These are phyloP conservation scores for Ceratina japonica DNA, from an alignment of 1,140 invertebrate genomes.

Conservation along the genomic window DNA sequence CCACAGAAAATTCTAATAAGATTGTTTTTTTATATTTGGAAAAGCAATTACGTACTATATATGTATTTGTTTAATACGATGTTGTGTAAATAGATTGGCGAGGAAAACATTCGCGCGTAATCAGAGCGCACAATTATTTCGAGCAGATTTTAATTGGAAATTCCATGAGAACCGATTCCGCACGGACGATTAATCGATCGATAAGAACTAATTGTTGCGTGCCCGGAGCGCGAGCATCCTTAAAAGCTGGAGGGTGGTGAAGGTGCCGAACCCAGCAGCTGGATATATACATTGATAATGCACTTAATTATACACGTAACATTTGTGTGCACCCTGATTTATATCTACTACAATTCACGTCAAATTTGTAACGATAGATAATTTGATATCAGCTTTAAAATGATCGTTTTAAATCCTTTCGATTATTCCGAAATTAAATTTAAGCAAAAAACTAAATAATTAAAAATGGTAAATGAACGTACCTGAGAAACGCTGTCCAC, in stretches of 20 bases:
- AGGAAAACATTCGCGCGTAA: slow-evolving; percentile 47
- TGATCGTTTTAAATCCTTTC: too few relatives aligned
- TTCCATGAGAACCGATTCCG: slow-evolving; percentile 45
- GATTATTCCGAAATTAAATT: too few relatives aligned
- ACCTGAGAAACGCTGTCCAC: neutral
- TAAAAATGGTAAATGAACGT: too few relatives aligned
- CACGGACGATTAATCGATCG: slow-evolving; percentile 49
- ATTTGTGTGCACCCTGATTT: slow-evolving; percentile 18
- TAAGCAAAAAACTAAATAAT: too few relatives aligned
- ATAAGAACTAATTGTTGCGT: slow-evolving; percentile 54
- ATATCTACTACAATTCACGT: slow-evolving; percentile 8
- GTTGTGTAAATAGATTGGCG: slow-evolving; percentile 31
- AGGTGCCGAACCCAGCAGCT: slow-evolving; percentile 23
- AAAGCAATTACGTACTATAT: too few relatives aligned
- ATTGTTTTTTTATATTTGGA: too few relatives aligned
- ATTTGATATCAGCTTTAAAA: neutral
- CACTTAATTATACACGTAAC: slow-evolving; percentile 30
- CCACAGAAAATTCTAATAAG: neutral
- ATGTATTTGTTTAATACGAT: slow-evolving; percentile 18
- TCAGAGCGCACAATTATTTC: slow-evolving; percentile 58
- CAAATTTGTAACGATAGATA: neutral
- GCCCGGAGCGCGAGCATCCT: slow-evolving; percentile 25
- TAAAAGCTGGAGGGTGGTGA: slow-evolving; percentile 33
- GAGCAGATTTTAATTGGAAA: slow-evolving; percentile 63
- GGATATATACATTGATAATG: slow-evolving; percentile 28